phyloP scores from a whole-genome alignment of 2,113 vertebrate species.

The Phylloscopus whistleri region DNA sequence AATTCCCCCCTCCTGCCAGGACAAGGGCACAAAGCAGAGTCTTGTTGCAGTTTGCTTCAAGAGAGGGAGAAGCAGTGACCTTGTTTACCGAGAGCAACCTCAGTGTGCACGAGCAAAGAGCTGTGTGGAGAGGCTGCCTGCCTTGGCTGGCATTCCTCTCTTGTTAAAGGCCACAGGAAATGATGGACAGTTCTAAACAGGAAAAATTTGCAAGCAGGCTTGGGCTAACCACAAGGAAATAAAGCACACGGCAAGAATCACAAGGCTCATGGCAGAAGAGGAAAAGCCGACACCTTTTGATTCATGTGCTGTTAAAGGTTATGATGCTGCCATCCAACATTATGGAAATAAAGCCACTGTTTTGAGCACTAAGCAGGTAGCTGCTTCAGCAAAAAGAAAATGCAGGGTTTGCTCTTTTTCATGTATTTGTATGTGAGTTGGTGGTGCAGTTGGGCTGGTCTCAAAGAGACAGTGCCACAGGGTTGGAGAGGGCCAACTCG shows the following conservation, averaged over 20 bases:
- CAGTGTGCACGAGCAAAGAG: rapidly evolving
- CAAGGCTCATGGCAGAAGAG: not conserved
- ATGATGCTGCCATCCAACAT: not conserved
- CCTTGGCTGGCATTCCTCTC: not conserved
- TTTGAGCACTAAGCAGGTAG: not conserved
- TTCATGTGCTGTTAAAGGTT: not conserved
- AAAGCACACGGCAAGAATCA: not conserved
- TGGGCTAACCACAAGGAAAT: constrained; percentile 6
- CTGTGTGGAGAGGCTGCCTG: not conserved
- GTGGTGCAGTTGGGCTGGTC: not conserved
- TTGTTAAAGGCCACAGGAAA: constrained; percentile 33
- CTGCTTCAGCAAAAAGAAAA: not conserved
- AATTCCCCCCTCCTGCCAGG: not conserved
- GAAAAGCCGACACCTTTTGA: constrained; percentile 29
- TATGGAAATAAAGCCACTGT: not conserved
- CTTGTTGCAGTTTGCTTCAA: not conserved
- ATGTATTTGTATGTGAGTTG: not conserved
- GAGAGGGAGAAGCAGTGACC: not conserved
- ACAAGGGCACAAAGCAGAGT: not conserved
- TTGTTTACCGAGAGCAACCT: not conserved
- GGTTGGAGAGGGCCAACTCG: rapidly evolving
- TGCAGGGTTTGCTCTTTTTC: not conserved
- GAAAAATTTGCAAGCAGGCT: constrained; percentile 51
- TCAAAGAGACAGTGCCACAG: not conserved
- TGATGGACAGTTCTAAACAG: constrained; percentile 5